Evolutionary conservation across 2,888 invertebrate species (phyloP).

Genomic region (Nephrotoma appendiculata): DNA sequence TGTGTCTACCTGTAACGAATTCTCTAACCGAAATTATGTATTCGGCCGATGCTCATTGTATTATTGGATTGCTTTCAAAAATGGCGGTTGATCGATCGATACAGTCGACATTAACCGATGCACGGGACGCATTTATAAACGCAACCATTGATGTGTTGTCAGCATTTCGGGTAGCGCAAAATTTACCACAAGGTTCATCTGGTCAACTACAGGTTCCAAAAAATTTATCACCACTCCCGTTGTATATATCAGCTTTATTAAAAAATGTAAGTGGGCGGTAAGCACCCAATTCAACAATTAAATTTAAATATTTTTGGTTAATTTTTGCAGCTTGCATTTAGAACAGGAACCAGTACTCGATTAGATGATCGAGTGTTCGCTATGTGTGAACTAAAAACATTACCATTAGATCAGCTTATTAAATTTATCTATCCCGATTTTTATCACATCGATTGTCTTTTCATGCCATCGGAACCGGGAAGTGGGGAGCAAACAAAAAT

Average conservation of each 20-base stretch:
- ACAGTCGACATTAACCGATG: constrained; percentile 75
- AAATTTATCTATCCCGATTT: constrained; percentile 83
- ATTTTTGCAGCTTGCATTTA: constrained; percentile 61
- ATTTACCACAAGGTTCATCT: constrained; percentile 38
- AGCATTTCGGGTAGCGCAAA: constrained; percentile 52
- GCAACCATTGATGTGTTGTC: constrained; percentile 81
- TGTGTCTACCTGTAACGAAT: constrained; percentile 81
- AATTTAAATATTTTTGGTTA: neutral
- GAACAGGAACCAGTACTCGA: constrained; percentile 73
- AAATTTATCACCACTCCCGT: constrained; percentile 67
- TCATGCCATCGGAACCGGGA: constrained; percentile 20
- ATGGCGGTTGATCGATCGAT: constrained; percentile 94
- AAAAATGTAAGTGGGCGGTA: constrained; percentile 49
- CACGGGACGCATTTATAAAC: constrained; percentile 91
- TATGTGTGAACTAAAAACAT: constrained; percentile 84
- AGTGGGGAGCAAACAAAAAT: constrained; percentile 23
- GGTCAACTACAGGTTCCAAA: constrained; percentile 60
- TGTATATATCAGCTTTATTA: constrained; percentile 77
- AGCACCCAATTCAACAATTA: neutral
- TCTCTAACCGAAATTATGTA: constrained; percentile 75
- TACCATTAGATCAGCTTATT: constrained; percentile 67
- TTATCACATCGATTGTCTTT: constrained; percentile 70
- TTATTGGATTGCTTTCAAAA: constrained; percentile 82
- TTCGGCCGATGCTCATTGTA: constrained; percentile 86
- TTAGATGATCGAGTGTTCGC: constrained; percentile 87